Evolutionary conservation across 2,797 vertebrate genomes (phyloP).

Genomic region (Fratercula arctica): DNA sequence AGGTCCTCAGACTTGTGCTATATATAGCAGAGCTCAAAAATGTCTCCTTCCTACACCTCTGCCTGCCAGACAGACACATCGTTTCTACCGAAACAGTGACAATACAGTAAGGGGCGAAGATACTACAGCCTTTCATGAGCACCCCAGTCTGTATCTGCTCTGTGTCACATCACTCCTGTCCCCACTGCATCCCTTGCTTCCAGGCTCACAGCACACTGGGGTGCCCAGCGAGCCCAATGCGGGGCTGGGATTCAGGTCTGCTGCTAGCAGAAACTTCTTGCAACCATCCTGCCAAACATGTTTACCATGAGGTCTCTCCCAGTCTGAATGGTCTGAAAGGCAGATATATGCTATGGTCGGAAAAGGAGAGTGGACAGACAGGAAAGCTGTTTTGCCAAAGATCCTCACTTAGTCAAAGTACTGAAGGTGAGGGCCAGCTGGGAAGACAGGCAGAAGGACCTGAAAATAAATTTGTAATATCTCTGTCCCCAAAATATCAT

Average conservation of each 20-base stretch:
- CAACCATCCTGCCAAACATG: neutral
- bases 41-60: neutral
- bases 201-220: rapidly evolving
- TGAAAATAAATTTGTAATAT: neutral
- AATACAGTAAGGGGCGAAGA: neutral
- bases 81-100: rapidly evolving
- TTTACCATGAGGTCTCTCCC: neutral
- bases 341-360: neutral
- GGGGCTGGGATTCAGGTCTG: neutral
- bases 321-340: neutral
- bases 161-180: neutral
- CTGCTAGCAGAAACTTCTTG: neutral
- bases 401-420: neutral
- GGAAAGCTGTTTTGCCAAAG: neutral
- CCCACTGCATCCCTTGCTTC: neutral
- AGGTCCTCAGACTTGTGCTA: neutral
- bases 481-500: neutral
- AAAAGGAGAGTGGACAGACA: neutral
- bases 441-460: neutral
- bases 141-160: neutral
- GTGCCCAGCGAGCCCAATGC: rapidly evolving
- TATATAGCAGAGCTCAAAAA: neutral
- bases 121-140: neutral
- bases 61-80: neutral
- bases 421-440: neutral